phyloP scores from a whole-genome alignment of 1,140 invertebrate species.

The Contarinia nasturtii region DNA sequence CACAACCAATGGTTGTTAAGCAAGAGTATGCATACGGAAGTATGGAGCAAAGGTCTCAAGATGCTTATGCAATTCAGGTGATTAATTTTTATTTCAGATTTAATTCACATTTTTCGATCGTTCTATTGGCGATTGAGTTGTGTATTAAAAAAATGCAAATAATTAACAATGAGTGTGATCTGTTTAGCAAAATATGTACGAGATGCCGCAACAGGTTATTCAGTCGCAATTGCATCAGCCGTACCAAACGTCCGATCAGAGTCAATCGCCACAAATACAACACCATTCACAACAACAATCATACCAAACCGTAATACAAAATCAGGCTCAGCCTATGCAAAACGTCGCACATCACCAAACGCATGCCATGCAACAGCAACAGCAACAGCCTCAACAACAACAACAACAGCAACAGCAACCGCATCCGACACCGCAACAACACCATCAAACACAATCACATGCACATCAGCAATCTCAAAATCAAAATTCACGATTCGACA shows the following conservation, averaged over 20 bases:
- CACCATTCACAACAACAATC: conserved; percentile 5
- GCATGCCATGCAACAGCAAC: neutral
- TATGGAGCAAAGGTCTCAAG: no score
- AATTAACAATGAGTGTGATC: no score
- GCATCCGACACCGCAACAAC: neutral
- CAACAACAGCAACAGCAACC: conserved; percentile 3
- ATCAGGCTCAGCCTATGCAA: neutral
- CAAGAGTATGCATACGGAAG: no score
- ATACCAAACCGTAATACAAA: neutral
- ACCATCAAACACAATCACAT: conserved; percentile 6
- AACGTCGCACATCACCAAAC: neutral
- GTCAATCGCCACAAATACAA: conserved; percentile 8
- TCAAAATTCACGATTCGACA: conserved; percentile 1
- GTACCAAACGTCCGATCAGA: conserved; percentile 9
- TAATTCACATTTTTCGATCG: no score
- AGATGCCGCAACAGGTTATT: conserved; percentile 4
- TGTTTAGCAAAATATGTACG: neutral
- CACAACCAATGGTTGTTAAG: no score
- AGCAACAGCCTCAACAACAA: neutral
- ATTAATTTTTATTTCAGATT: no score
- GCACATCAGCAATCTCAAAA: conserved; percentile 8
- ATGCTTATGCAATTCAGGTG: no score
- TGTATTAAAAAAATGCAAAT: no score
- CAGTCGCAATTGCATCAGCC: conserved; percentile 9
- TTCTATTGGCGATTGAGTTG: no score